Percentiles rank a stretch among this genome's conserved stretches.
Conservation (phyloP, 2,113 vertebrate species). For the Neotoma lepida region DNA sequence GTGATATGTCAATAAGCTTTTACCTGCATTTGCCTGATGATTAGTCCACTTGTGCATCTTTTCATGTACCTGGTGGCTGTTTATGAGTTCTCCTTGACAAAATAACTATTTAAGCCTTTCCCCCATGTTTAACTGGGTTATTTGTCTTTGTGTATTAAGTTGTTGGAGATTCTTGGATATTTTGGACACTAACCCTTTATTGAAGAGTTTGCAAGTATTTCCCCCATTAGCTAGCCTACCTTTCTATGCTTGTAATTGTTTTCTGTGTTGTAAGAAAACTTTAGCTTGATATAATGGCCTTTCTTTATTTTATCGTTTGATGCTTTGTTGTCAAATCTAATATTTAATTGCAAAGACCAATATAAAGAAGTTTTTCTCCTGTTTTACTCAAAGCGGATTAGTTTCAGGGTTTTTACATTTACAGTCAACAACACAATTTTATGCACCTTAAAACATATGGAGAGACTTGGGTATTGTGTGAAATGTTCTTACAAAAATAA, state of each 20-base stretch:
- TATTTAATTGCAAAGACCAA: background rate
- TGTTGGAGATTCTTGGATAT: background rate
- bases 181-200: background rate
- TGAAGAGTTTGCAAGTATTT: background rate
- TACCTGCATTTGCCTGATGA: background rate
- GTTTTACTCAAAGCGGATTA: background rate
- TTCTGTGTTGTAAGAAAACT: background rate
- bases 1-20: no score
- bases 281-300: background rate
- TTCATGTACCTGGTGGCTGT: background rate
- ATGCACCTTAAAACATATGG: background rate
- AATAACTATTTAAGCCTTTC: background rate
- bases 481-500: background rate
- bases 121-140: background rate
- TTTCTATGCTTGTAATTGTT: background rate
- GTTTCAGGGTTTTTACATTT: background rate
- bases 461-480: no score
- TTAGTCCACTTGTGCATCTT: background rate
- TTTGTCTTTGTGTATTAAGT: background rate
- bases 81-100: background rate
- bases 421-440: background rate
- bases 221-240: no score
- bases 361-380: background rate
- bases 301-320: background rate
- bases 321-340: background rate